Conservation (phyloP, 1,140 invertebrate genomes). For the Drosophila miranda region DNA sequence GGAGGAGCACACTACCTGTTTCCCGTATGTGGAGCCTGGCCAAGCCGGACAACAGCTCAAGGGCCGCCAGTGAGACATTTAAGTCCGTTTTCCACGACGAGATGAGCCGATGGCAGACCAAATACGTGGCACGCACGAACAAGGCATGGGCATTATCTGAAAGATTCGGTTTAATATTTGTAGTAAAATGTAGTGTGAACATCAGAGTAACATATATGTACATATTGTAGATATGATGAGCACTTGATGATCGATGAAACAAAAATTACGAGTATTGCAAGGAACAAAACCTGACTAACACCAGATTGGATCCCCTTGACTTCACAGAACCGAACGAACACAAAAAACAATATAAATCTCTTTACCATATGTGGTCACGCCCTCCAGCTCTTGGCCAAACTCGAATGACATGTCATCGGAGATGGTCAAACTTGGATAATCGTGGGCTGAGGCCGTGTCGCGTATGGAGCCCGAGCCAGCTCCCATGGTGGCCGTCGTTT, state of each 20-base stretch:
- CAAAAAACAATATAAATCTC: slow-evolving; percentile 15
- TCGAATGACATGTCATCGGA: slow-evolving; percentile 81
- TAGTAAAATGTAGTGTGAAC: background rate
- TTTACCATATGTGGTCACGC: slow-evolving; percentile 77
- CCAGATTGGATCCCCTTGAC: too few relatives aligned
- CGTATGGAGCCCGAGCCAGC: slow-evolving; percentile 55
- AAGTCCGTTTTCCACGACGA: slow-evolving; percentile 98
- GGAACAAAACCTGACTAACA: background rate
- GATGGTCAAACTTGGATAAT: slow-evolving; percentile 78
- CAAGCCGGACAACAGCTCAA: slow-evolving; percentile 94
- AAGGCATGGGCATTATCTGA: slow-evolving; percentile 85
- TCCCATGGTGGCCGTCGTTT: slow-evolving; percentile 61
- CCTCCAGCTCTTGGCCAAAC: slow-evolving; percentile 74
- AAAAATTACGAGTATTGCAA: background rate
- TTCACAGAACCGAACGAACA: background rate
- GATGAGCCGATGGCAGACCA: slow-evolving; percentile 96
- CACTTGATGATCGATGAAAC: slow-evolving; percentile 9
- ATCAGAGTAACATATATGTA: too few relatives aligned
- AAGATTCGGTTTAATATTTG: background rate
- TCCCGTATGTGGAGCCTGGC: slow-evolving; percentile 93
- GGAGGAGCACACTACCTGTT: slow-evolving; percentile 86
- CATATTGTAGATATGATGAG: background rate
- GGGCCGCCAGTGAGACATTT: slow-evolving; percentile 96
- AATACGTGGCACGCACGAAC: slow-evolving; percentile 94
- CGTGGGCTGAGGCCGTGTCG: slow-evolving; percentile 72